Percentiles rank a stretch among this genome's conserved stretches.
phyloP scores from a whole-genome alignment of 2,888 invertebrate genomes.

The Calliopum simillimum region DNA sequence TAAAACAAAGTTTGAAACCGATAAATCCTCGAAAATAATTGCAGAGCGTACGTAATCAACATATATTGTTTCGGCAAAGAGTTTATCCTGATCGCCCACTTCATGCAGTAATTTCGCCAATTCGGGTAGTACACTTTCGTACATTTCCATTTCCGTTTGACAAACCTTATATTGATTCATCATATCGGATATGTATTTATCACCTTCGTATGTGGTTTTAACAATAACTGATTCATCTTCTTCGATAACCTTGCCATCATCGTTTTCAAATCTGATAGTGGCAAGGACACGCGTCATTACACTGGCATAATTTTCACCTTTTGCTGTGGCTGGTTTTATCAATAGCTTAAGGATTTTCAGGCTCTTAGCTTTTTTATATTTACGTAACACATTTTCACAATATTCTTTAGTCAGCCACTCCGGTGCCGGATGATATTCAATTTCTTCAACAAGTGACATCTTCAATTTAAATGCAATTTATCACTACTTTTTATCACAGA shows the following conservation, averaged over 20 bases:
- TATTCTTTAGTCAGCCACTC: slow-evolving; percentile 56
- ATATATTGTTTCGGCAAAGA: slow-evolving; percentile 55
- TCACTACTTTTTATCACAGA: no score
- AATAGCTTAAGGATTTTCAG: slow-evolving; percentile 47
- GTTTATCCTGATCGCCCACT: slow-evolving; percentile 48
- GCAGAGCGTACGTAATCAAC: slow-evolving; percentile 56
- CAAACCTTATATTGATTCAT: slow-evolving; percentile 52
- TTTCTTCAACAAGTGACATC: no score
- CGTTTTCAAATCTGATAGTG: no score
- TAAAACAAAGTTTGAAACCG: slow-evolving; percentile 47
- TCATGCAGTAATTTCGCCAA: slow-evolving; percentile 48
- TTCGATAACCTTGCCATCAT: slow-evolving; percentile 43
- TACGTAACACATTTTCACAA: slow-evolving; percentile 51
- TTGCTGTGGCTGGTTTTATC: slow-evolving; percentile 52
- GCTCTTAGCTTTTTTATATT: slow-evolving; percentile 49
- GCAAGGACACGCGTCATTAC: slow-evolving; percentile 51
- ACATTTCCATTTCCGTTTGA: slow-evolving; percentile 59
- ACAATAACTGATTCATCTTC: slow-evolving; percentile 51
- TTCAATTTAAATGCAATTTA: no score
- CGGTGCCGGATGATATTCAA: no score
- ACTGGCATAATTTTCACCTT: slow-evolving; percentile 60
- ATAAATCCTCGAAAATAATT: slow-evolving; percentile 58
- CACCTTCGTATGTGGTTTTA: slow-evolving; percentile 55
- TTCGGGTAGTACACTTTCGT: slow-evolving; percentile 56
- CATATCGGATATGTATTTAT: slow-evolving; percentile 48